Percentiles rank a stretch among this genome's conserved stretches.
Evolutionary conservation across 2,797 vertebrate species (phyloP).

Genomic region (Dallia pectoralis): DNA sequence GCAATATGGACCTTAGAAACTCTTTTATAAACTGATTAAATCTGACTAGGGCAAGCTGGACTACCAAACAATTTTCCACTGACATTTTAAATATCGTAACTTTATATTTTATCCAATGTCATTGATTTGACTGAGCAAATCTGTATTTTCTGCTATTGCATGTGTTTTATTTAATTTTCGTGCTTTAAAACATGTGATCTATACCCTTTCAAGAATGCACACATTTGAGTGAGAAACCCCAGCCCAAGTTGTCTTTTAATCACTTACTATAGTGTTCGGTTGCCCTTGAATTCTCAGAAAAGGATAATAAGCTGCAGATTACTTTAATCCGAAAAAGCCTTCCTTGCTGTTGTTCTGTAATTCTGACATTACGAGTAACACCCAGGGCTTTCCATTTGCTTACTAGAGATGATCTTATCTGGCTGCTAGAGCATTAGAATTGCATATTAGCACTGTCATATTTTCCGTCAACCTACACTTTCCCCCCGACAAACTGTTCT

Average conservation of each 20-base stretch:
- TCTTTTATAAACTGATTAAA: constrained; percentile 21
- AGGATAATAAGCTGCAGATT: neutral
- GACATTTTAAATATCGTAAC: neutral
- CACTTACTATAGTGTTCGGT: neutral
- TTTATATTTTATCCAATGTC: constrained; percentile 13
- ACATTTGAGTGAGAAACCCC: neutral
- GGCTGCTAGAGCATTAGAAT: constrained; percentile 1
- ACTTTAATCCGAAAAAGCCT: neutral
- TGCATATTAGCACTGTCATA: no score
- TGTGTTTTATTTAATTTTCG: neutral
- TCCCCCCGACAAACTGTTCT: no score
- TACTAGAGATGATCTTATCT: constrained; percentile 13
- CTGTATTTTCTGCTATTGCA: no score
- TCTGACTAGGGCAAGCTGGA: constrained; percentile 22
- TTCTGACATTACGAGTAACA: neutral
- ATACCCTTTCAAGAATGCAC: neutral
- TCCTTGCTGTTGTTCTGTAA: neutral
- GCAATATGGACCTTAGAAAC: constrained; percentile 29
- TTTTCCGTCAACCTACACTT: no score
- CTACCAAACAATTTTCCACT: constrained; percentile 18
- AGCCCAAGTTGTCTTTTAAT: neutral
- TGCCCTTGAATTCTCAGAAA: neutral
- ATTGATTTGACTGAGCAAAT: neutral
- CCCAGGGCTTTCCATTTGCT: neutral
- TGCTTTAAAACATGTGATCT: neutral